Conservation (phyloP, 92 coral and sea anemone genomes). For the Umimayanthus chanpuru region DNA sequence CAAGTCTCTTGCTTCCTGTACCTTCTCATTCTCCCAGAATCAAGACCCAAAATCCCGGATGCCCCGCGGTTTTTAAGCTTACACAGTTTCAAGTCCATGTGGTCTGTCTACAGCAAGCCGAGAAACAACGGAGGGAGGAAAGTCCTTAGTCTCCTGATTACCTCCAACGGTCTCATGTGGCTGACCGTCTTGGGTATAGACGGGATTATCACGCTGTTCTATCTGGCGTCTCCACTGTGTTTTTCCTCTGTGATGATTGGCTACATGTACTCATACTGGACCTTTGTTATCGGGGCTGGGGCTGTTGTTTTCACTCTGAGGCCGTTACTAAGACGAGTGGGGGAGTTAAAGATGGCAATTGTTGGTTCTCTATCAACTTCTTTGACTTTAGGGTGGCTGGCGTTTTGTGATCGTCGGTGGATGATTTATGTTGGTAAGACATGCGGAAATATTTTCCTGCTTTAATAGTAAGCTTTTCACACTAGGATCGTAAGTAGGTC, state of each 20-base stretch:
- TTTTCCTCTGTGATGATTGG: conserved; percentile 65
- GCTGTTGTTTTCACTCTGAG: conserved; percentile 37
- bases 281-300: conserved; percentile 56
- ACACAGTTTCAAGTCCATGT: conserved; percentile 53
- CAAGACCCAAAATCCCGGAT: conserved; percentile 37
- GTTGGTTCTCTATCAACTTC: too few relatives aligned
- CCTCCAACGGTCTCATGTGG: conserved; percentile 12
- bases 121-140: background rate
- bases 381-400: too few relatives aligned
- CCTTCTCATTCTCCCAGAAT: conserved; percentile 68
- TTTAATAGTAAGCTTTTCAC: too few relatives aligned
- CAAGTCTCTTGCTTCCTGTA: conserved; percentile 47
- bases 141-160: conserved; percentile 44
- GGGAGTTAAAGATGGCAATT: background rate
- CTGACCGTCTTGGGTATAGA: conserved; percentile 36
- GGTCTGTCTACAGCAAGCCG: conserved; percentile 42
- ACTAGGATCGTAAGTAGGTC: too few relatives aligned
- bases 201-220: conserved; percentile 49
- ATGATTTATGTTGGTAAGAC: too few relatives aligned
- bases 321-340: background rate
- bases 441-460: too few relatives aligned
- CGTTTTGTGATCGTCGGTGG: too few relatives aligned
- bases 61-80: conserved; percentile 57
- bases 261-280: conserved; percentile 53
- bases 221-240: conserved; percentile 61